Conservation (phyloP, 1,140 invertebrate genomes). For the Drosophila parvula region DNA sequence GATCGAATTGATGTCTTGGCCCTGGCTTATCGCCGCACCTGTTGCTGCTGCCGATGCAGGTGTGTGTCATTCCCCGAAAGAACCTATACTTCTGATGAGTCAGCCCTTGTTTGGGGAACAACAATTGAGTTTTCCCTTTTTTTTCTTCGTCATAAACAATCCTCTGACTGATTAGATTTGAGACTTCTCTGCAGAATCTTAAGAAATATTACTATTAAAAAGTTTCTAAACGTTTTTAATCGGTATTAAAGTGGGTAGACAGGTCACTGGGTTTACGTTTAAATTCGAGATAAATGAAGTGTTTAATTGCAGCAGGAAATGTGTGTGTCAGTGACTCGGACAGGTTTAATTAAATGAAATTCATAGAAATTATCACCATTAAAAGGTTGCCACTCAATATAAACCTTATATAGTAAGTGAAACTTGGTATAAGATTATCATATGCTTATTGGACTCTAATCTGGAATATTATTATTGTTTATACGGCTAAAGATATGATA, state of each 20-base stretch:
- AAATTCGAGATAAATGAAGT: background rate
- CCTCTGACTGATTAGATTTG: slow-evolving; percentile 6
- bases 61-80: slow-evolving; percentile 20
- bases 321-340: background rate
- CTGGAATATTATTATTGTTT: background rate
- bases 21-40: slow-evolving; percentile 33
- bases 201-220: no score
- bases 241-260: background rate
- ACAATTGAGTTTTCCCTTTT: slow-evolving; percentile 13
- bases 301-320: background rate
- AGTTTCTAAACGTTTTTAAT: background rate
- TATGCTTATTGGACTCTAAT: background rate
- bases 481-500: background rate
- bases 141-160: slow-evolving; percentile 2
- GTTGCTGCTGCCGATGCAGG: slow-evolving; percentile 16
- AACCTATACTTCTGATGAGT: slow-evolving; percentile 21
- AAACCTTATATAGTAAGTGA: no score
- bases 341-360: background rate
- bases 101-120: background rate
- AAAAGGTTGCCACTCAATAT: background rate
- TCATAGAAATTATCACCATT: background rate
- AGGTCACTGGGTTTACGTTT: slow-evolving; percentile 2
- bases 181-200: background rate
- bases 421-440: background rate
- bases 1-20: slow-evolving; percentile 5